Percentiles rank a stretch among this genome's conserved stretches.
phyloP scores from a whole-genome alignment of 2,888 invertebrate genomes.

The Drosophila niveifrons region DNA sequence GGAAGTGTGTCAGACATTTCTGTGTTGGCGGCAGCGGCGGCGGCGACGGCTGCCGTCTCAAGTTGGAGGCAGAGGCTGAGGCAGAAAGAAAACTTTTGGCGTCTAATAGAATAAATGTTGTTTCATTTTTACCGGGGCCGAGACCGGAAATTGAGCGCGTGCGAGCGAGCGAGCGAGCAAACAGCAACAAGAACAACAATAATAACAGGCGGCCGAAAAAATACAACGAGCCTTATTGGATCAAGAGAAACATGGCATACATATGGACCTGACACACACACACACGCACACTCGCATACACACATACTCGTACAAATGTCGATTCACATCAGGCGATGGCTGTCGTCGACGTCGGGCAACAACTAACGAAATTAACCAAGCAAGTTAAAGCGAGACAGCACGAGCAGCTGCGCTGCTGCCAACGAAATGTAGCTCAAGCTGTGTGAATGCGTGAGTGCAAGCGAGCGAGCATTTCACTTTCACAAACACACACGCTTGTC shows the following conservation, averaged over 20 bases:
- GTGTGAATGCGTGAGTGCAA: slow-evolving; percentile 33
- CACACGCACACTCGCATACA: slow-evolving; percentile 18
- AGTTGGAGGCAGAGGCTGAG: slow-evolving; percentile 18
- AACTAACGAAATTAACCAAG: slow-evolving; percentile 80
- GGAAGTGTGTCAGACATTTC: slow-evolving; percentile 68
- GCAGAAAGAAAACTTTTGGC: slow-evolving; percentile 51
- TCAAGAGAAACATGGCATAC: slow-evolving; percentile 64
- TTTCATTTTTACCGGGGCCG: slow-evolving; percentile 45
- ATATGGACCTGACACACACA: slow-evolving; percentile 45
- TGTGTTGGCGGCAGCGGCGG: slow-evolving; percentile 18
- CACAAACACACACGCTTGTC: slow-evolving; percentile 18
- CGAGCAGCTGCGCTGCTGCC: slow-evolving; percentile 28
- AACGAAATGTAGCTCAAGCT: not conserved
- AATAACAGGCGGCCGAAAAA: slow-evolving; percentile 24
- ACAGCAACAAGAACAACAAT: slow-evolving; percentile 25
- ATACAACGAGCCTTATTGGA: slow-evolving; percentile 63
- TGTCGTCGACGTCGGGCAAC: slow-evolving; percentile 45
- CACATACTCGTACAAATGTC: slow-evolving; percentile 26
- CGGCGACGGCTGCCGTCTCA: not conserved
- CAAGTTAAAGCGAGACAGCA: slow-evolving; percentile 81
- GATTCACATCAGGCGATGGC: slow-evolving; percentile 36
- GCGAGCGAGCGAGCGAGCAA: slow-evolving; percentile 23
- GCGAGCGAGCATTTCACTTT: slow-evolving; percentile 32
- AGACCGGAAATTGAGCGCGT: slow-evolving; percentile 22
- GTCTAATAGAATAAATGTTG: slow-evolving; percentile 70